Base-by-base conservation (phyloP, 2,888 invertebrate genomes). In the Meiosimyza decipiens region DNA sequence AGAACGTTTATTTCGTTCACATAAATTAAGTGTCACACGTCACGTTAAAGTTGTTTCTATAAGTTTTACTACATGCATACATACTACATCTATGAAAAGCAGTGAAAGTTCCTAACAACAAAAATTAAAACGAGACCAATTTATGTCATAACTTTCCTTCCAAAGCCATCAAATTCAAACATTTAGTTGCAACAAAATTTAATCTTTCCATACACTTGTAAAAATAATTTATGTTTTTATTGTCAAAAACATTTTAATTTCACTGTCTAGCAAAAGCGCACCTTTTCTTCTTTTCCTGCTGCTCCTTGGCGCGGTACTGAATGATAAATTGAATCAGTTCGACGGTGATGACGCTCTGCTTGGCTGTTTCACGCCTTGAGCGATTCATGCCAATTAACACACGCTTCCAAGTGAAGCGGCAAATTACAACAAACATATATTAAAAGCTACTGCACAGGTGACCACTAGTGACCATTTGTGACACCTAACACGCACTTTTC, bases 291-390 rank as follows among this genome's bases (percentile, higher is more conserved):
- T 82, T 82, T 71, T 84, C 84, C 80, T 83, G 82, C 74, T 82
- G 82, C 81, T 86, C 84, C 83, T 82, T 77, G 75, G 85, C 85
- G 74, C 86, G 84, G 79, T 83, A 86, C 81, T 87, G 84, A 80
- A 87, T 86, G 80, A 87, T 86, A 77, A 87, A 87, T 82, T 87
- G 87, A 78, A 87, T 84, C 66, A 87, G 81, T 73, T 87, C 86
- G 65, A 87, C 83, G 72, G 86, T 85, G 77, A 87, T 86, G 77
- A 87, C 79, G 80, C 85, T 86, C 79, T 86, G 83, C 73, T 83
- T 83, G 75, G 82, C 83, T 52, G 71, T 74, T 77, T 84, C 81
- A 77, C 83, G 85, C 80, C 84, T 80, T 77, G 80, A 77, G 77
- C 82, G 83, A 80, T 82, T 85, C 85, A 85, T 85, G 77, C 78